A percentile compares a stretch with the other conserved stretches of the same genome.
Evolutionary conservation across 2,113 vertebrate genomes (phyloP).

Genomic region (Butorides virescens): DNA sequence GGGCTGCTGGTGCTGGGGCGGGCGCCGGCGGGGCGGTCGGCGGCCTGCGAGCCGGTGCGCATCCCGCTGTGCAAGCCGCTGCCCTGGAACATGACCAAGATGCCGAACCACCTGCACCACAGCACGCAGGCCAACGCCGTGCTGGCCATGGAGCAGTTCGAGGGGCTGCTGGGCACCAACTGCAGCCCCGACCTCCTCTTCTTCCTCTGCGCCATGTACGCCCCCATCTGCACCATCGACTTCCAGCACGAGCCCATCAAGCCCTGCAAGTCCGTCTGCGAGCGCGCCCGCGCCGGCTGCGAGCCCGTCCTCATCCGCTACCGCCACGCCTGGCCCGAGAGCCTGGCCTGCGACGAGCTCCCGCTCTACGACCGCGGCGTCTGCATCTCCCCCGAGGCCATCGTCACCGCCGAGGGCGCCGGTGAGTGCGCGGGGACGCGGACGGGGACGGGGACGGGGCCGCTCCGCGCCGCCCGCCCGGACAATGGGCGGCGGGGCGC

Average conservation of each 20-base stretch:
- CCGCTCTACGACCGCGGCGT: constrained; percentile 95
- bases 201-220: constrained; percentile 98
- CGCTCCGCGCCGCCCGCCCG: neutral
- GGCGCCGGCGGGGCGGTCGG: constrained; percentile 60
- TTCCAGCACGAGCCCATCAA: constrained; percentile 98
- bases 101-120: constrained; percentile 99
- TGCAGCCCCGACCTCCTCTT: constrained; percentile 94
- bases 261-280: constrained; percentile 95
- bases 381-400: constrained; percentile 97
- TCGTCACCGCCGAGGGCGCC: constrained; percentile 88
- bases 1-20: constrained; percentile 68
- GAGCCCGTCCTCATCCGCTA: constrained; percentile 93
- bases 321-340: constrained; percentile 95
- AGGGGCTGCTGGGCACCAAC: constrained; percentile 88
- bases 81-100: constrained; percentile 99
- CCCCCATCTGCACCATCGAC: constrained; percentile 97
- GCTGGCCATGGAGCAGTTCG: constrained; percentile 97
- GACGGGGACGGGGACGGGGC: no score
- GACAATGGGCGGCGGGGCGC: constrained; percentile 13
- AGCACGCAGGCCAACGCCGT: constrained; percentile 98
- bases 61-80: constrained; percentile 92
- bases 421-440: constrained; percentile 73
- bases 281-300: constrained; percentile 90
- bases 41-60: constrained; percentile 91
- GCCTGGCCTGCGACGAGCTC: constrained; percentile 91